phyloP scores from a whole-genome alignment of 2,888 invertebrate species.

The Trichogramma dendrolimi region DNA sequence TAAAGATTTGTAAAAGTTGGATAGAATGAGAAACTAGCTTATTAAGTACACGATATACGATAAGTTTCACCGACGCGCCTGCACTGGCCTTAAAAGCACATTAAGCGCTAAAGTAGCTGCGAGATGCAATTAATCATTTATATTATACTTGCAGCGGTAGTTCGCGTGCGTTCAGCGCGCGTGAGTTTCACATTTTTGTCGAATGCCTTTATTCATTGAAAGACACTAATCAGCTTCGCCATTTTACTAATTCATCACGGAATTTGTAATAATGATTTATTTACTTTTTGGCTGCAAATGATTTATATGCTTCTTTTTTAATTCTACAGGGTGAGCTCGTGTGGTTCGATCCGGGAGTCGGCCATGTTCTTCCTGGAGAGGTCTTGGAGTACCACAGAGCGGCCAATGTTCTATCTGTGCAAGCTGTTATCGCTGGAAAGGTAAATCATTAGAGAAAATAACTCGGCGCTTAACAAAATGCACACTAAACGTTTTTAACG shows the following conservation, averaged over 20 bases:
- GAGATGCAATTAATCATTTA: slow-evolving; percentile 13
- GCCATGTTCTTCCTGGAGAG: slow-evolving; percentile 86
- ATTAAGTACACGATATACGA: slow-evolving; percentile 10
- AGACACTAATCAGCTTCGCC: slow-evolving; percentile 6
- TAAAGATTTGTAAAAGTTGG: too few relatives aligned
- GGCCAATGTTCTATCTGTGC: slow-evolving; percentile 84
- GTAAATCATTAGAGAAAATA: slow-evolving; percentile 52
- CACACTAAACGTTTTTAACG: neutral
- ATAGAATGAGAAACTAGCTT: slow-evolving; percentile 2
- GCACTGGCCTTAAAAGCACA: slow-evolving; percentile 5
- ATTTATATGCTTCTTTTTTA: slow-evolving; percentile 11
- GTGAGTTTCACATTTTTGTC: slow-evolving; percentile 9
- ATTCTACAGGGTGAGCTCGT: slow-evolving; percentile 72
- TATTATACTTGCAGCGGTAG: neutral
- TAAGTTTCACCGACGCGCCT: slow-evolving; percentile 14
- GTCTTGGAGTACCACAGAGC: slow-evolving; percentile 86
- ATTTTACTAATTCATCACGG: too few relatives aligned
- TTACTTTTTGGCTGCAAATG: neutral
- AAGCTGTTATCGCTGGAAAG: slow-evolving; percentile 83
- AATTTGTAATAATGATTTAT: too few relatives aligned
- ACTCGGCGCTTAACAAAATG: neutral
- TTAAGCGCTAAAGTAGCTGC: slow-evolving; percentile 5
- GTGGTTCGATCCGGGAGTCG: slow-evolving; percentile 90
- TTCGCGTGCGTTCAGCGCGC: slow-evolving; percentile 1
- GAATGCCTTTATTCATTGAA: neutral